phyloP scores from a whole-genome alignment of 1,140 invertebrate genomes.

The Anadara kagoshimensis region DNA sequence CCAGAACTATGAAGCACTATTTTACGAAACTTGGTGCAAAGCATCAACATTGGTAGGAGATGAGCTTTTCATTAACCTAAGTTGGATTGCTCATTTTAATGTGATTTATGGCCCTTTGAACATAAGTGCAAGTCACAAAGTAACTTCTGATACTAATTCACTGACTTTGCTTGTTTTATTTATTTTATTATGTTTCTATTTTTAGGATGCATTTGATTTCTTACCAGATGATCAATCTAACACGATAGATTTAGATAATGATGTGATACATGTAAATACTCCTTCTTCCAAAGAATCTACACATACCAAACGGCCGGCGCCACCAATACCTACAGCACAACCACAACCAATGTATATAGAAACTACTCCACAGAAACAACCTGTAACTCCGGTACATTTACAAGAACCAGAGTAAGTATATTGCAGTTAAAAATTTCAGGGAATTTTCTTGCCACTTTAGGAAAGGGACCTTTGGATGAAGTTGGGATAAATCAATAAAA shows the following conservation, averaged over 20 bases:
- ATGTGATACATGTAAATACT: conserved; percentile 14
- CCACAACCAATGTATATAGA: conserved; percentile 30
- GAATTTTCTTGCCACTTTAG: too few relatives aligned
- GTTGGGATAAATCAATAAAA: too few relatives aligned
- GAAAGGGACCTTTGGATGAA: too few relatives aligned
- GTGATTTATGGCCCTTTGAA: too few relatives aligned
- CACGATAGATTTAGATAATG: conserved; percentile 52
- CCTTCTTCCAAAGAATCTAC: conserved; percentile 72
- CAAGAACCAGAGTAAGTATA: conserved; percentile 52
- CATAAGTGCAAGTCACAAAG: too few relatives aligned
- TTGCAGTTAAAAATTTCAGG: too few relatives aligned
- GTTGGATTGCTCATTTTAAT: too few relatives aligned
- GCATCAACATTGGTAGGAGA: too few relatives aligned
- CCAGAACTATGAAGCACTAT: too few relatives aligned
- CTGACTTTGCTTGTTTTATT: neutral
- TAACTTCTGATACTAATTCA: too few relatives aligned
- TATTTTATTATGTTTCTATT: conserved; percentile 56
- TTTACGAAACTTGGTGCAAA: too few relatives aligned
- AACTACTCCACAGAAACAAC: conserved; percentile 28
- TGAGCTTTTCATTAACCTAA: too few relatives aligned
- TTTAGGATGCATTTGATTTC: conserved; percentile 63
- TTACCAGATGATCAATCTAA: conserved; percentile 57
- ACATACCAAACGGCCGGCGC: conserved; percentile 70
- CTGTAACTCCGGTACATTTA: conserved; percentile 22
- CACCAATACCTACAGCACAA: conserved; percentile 22